These are phyloP conservation scores for Natrix natrix DNA, from an alignment of 2,797 vertebrate genomes.

Conservation along the genomic window DNA sequence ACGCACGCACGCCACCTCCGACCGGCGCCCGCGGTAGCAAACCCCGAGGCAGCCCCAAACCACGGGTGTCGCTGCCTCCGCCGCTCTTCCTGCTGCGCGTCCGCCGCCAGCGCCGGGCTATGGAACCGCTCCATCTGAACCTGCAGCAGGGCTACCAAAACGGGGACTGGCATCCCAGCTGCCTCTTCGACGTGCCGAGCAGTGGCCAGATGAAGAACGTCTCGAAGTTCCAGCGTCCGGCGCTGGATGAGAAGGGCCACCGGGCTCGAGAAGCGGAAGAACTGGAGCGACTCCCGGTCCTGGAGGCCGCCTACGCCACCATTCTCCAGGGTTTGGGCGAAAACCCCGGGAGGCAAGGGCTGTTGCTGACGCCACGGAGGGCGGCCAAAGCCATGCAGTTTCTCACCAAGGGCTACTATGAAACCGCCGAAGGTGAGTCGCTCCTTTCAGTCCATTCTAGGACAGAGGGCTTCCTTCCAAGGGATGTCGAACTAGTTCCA, in stretches of 20 bases:
- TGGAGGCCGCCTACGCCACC: conserved; percentile 77
- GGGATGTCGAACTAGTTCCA: neutral
- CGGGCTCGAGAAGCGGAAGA: conserved; percentile 45
- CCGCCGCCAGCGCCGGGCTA: conserved; percentile 10
- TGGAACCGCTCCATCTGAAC: conserved; percentile 36
- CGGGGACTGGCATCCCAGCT: conserved; percentile 56
- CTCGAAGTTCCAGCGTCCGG: conserved; percentile 44
- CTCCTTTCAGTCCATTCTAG: neutral
- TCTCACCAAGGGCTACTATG: conserved; percentile 84
- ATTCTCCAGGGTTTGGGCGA: conserved; percentile 81
- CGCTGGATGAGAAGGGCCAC: conserved; percentile 67
- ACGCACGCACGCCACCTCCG: neutral
- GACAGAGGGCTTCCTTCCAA: neutral
- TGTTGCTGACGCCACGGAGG: conserved; percentile 78
- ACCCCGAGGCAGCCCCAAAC: too few species aligned
- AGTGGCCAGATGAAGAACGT: conserved; percentile 57
- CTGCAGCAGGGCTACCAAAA: conserved; percentile 55
- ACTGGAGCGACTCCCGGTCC: conserved; percentile 52
- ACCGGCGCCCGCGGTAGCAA: neutral
- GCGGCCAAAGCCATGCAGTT: conserved; percentile 86
- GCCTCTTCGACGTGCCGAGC: conserved; percentile 52
- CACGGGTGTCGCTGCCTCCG: accelerated
- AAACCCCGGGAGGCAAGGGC: conserved; percentile 77
- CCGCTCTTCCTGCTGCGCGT: too few species aligned
- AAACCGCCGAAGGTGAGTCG: conserved; percentile 76